Base-by-base conservation (phyloP, 53 echinoderm and acorn worm genomes). In the Paelopatides confundens region DNA sequence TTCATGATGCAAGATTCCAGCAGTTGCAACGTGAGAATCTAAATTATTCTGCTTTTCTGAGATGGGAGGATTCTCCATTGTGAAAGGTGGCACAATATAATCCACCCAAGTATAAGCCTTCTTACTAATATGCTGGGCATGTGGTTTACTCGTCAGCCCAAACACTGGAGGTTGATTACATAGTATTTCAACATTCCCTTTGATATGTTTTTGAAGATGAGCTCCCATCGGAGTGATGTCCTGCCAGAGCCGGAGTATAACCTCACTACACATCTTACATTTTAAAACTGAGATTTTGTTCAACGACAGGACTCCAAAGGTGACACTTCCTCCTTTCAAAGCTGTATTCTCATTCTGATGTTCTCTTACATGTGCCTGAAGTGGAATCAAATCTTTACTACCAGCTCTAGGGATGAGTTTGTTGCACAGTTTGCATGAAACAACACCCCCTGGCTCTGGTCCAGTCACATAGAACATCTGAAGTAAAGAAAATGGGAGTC, bases 81-180 rank as follows among this genome's bases (percentile, higher is more conserved):
- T 93, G 82, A 93, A 96, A 31, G 96, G 96, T 47, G 96, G 96
- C 18, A 93, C 96, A 46, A 96, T 93, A 82, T 92, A 92, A 74
- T 96, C 96, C 52, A 96, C 89, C 96, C 96, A 96, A 54, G 93
- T 91, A 18, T 90, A 82, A 35, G 92, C 90, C 49, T 96, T 89
- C 84, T 83, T 83, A 31, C 84, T 83, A 23, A 83, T 64, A 62
- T 64, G 65, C 39, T 83, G 84, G 15, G 40, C 38, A 64, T 83
- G 63, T 28, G 63, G 36, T 83, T 83, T 83, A 46, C 35, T 64
- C 18, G 84, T 28, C 18, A 65, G 65, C 11, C 65, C 65, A 83
- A 74, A 37, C 39, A 74, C 76, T 1, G 76, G 76, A 3, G 76
- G 76, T 9, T 74, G 76, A 43, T 74, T 74, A 26, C 76, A 74